phyloP scores from a whole-genome alignment of 1,140 invertebrate genomes.

The Amyelois transitella region DNA sequence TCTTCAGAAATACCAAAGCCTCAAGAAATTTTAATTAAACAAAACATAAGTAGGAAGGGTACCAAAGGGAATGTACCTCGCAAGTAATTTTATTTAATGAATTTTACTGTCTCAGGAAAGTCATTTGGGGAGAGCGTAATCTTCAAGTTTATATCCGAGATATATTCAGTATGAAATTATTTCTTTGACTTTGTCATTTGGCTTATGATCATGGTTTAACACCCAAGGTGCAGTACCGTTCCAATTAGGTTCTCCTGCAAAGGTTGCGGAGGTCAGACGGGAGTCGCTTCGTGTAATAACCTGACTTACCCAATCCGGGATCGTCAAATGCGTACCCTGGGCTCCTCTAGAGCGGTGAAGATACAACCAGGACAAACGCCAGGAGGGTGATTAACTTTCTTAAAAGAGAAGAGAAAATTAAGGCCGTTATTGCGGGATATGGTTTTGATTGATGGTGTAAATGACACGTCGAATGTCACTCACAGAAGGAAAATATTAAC shows the following conservation, averaged over 20 bases:
- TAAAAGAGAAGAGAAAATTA: too few relatives aligned
- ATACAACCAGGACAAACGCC: too few relatives aligned
- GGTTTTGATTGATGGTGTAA: not conserved
- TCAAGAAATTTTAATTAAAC: not conserved
- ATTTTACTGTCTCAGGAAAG: not conserved
- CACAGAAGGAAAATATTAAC: not conserved
- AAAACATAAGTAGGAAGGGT: not conserved
- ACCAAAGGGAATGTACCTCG: not conserved
- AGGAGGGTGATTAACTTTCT: too few relatives aligned
- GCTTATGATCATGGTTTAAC: not conserved
- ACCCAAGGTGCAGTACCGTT: too few relatives aligned
- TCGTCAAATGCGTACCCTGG: too few relatives aligned
- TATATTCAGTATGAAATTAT: not conserved
- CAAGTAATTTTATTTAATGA: not conserved
- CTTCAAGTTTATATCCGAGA: not conserved
- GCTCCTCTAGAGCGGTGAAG: too few relatives aligned
- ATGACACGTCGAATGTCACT: not conserved
- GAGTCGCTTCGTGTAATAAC: too few relatives aligned
- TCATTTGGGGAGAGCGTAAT: not conserved
- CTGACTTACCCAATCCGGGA: too few relatives aligned
- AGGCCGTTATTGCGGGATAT: not conserved
- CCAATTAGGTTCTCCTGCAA: too few relatives aligned
- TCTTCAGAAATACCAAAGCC: not conserved
- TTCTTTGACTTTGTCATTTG: not conserved
- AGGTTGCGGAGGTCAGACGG: too few relatives aligned